phyloP scores from a whole-genome alignment of 2,797 vertebrate genomes.

The Mionectes olivaceus region DNA sequence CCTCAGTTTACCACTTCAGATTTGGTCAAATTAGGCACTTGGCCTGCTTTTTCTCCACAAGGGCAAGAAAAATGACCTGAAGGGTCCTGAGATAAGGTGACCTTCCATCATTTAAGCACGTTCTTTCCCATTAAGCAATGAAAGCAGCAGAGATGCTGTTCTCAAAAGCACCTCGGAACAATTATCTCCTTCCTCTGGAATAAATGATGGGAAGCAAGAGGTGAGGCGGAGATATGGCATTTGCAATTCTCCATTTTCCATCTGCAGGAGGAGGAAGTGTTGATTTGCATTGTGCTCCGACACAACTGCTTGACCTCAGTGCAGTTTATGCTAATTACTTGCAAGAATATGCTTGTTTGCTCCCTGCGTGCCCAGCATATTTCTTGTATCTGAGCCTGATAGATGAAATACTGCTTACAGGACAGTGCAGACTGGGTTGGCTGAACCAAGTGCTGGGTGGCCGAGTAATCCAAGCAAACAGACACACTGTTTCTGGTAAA shows the following conservation, averaged over 20 bases:
- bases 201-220: neutral
- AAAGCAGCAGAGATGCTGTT: neutral
- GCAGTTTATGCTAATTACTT: conserved; percentile 28
- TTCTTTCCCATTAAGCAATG: neutral
- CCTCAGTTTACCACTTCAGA: neutral
- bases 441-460: neutral
- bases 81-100: neutral
- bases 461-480: neutral
- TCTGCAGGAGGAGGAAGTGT: neutral
- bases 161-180: neutral
- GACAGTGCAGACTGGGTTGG: neutral
- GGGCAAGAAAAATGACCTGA: neutral
- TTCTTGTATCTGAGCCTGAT: neutral
- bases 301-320: conserved; percentile 15
- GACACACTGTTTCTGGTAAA: neutral
- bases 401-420: neutral
- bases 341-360: neutral
- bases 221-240: neutral
- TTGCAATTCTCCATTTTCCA: conserved; percentile 2
- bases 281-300: neutral
- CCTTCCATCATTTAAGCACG: neutral
- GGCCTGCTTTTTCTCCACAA: neutral
- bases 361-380: neutral
- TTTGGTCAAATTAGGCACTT: neutral
- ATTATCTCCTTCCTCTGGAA: neutral